Base-by-base conservation (phyloP, 2,797 vertebrate genomes). In the Scarus forsteni region DNA sequence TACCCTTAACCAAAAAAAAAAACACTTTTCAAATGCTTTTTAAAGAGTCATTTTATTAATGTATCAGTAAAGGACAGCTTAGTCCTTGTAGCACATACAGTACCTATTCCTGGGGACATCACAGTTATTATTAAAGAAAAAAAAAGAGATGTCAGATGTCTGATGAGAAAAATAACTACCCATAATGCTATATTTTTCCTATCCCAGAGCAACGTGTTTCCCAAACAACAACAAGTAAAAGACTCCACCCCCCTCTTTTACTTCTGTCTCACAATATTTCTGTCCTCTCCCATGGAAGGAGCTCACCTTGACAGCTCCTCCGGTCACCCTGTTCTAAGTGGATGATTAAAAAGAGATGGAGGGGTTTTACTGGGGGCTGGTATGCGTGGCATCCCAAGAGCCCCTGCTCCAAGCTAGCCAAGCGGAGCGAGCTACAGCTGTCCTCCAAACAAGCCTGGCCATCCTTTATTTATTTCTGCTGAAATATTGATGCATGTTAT, bases 391-490 rank as follows among this genome's bases (percentile, higher is more conserved):
- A 93, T 98, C 97, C 96, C 97, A 92, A 86, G 97, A 96, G 97
- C 80, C 85, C 77, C 75, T 87, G 92, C 93, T 91, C 88, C 81
- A 87, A 96, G 95, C 95, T 95, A 95, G 88, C 96, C 97, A 96
- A 96, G 97, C 96, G 87, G 94, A 94, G 88, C 76, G 91, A 92
- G 95, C 96, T 97, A 98, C 97, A 99, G 97, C 97, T 99, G 97
- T 99, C 98, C 96, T 97, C 97, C 96, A 97, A 98, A 97, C 97
- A 97, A 96, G 96, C 93, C 96, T 96, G 82, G 80, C 95, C 97
- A 99, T 99, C 95, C 96, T 97, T 99, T 99, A 99, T 99, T 99
- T 99, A 99, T 99, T 98, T 98, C 96, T 94, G 95, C 95, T 99
- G 95, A 99, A 99, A 99, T 99, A 99, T 99, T 98, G 96, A 99